Evolutionary conservation across 1,140 invertebrate genomes (phyloP).

Genomic region (Melanaphis sacchari): DNA sequence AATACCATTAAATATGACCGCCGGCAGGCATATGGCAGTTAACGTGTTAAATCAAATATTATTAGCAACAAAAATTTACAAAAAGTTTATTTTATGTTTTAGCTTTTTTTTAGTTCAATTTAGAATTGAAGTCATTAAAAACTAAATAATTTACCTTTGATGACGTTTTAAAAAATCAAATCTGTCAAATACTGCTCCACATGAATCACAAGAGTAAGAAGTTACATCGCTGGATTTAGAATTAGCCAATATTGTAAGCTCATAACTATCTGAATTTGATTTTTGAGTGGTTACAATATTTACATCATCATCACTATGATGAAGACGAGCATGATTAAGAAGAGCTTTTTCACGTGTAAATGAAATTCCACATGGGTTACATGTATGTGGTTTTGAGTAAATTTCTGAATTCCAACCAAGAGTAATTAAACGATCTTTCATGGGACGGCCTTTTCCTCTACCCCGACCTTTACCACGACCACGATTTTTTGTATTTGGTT

Average conservation of each 20-base stretch:
- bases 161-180: conserved; percentile 77
- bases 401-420: conserved; percentile 50
- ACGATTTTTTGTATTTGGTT: conserved; percentile 37
- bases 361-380: conserved; percentile 78
- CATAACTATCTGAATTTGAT: conserved; percentile 63
- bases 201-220: conserved; percentile 75
- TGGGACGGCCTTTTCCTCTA: conserved; percentile 49
- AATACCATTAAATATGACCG: too few species aligned
- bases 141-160: conserved; percentile 64
- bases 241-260: conserved; percentile 65
- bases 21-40: too few species aligned
- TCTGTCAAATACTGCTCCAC: conserved; percentile 77
- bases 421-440: conserved; percentile 37
- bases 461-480: conserved; percentile 30
- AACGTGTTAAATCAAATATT: too few species aligned
- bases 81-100: neutral
- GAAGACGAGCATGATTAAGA: conserved; percentile 73
- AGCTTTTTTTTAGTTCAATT: neutral
- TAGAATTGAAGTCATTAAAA: neutral
- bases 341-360: conserved; percentile 82
- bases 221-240: conserved; percentile 70
- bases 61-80: too few species aligned
- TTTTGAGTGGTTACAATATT: conserved; percentile 66
- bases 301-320: conserved; percentile 62
- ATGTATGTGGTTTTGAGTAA: conserved; percentile 75